Evolutionary conservation across 2,888 invertebrate genomes (phyloP).

Genomic region (Oscheius sp.): DNA sequence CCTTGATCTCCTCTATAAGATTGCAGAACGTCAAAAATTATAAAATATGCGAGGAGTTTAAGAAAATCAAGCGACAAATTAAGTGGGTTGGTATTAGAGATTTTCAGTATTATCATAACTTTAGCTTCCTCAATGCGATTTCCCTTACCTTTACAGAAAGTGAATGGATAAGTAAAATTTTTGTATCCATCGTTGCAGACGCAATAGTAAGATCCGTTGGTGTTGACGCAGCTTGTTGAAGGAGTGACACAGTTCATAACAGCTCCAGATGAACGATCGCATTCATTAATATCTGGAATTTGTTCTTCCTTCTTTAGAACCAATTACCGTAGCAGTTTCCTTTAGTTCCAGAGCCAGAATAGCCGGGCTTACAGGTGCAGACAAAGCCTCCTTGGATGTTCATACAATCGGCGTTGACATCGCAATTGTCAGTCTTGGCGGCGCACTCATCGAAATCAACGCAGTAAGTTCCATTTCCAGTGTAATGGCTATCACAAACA

Average conservation of each 20-base stretch:
- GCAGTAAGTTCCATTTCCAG: constrained; percentile 32
- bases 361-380: constrained; percentile 15
- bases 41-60: too few relatives aligned
- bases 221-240: constrained; percentile 19
- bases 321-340: constrained; percentile 21
- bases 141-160: constrained; percentile 14
- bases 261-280: background rate
- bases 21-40: too few relatives aligned
- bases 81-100: too few relatives aligned
- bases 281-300: constrained; percentile 25
- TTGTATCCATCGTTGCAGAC: constrained; percentile 18
- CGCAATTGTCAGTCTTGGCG: constrained; percentile 11
- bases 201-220: constrained; percentile 11
- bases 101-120: too few relatives aligned
- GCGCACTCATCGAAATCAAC: constrained; percentile 19
- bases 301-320: background rate
- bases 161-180: constrained; percentile 21
- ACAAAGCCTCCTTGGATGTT: constrained; percentile 25
- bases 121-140: too few relatives aligned
- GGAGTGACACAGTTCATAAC: constrained; percentile 1
- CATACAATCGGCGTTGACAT: constrained; percentile 6
- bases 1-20: too few relatives aligned
- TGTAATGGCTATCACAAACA: constrained; percentile 3
- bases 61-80: too few relatives aligned
- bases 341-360: constrained; percentile 19